Conservation (phyloP, 2,888 invertebrate species). For the Linnaemya tessellans region DNA sequence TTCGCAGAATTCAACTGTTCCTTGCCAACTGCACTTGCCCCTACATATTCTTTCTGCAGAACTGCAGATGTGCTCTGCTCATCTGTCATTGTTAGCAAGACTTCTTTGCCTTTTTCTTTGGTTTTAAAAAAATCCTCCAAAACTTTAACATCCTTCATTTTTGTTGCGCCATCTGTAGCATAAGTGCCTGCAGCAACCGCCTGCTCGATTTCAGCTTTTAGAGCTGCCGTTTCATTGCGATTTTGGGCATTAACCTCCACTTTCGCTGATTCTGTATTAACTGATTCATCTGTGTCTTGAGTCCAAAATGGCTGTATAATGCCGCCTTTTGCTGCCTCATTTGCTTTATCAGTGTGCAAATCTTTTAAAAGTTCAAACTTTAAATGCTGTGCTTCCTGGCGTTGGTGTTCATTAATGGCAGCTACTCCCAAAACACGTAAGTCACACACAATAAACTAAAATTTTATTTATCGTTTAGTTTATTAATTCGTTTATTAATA, state of each 20-base stretch:
- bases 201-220: conserved; percentile 76
- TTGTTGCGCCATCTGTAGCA: conserved; percentile 61
- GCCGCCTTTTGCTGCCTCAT: conserved; percentile 73
- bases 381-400: conserved; percentile 77
- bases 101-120: conserved; percentile 59
- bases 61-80: background rate
- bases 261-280: conserved; percentile 63
- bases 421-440: background rate
- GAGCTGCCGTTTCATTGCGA: conserved; percentile 72
- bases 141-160: conserved; percentile 55
- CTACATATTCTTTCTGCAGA: conserved; percentile 21
- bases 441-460: conserved; percentile 26
- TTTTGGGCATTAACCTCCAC: conserved; percentile 76
- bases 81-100: background rate
- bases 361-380: conserved; percentile 78
- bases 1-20: conserved; percentile 42
- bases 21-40: background rate
- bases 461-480: background rate
- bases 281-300: conserved; percentile 36
- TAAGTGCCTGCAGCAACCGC: conserved; percentile 72
- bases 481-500: background rate
- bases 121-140: conserved; percentile 42
- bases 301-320: conserved; percentile 81
- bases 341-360: conserved; percentile 73
- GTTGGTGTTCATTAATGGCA: conserved; percentile 55